phyloP scores from a whole-genome alignment of 2,797 vertebrate species.

The Chiroxiphia lanceolata region DNA sequence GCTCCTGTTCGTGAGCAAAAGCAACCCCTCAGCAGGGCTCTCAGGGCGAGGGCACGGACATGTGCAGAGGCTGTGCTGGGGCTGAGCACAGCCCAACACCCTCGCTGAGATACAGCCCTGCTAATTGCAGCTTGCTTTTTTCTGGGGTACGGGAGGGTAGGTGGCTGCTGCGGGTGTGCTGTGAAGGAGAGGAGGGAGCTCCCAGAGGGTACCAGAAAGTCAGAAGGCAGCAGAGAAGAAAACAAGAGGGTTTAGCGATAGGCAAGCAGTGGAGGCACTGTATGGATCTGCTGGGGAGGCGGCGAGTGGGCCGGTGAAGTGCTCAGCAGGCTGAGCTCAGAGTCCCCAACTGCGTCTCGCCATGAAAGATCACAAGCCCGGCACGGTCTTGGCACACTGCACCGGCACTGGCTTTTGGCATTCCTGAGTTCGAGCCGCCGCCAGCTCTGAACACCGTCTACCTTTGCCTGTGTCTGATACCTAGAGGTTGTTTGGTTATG shows the following conservation, averaged over 20 bases:
- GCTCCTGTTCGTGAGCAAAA: neutral
- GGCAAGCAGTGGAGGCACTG: neutral
- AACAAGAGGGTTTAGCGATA: neutral
- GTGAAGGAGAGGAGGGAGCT: neutral
- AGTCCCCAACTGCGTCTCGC: slow-evolving; percentile 49
- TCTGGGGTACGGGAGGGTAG: neutral
- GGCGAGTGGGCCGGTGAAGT: slow-evolving; percentile 51
- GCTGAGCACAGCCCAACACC: neutral
- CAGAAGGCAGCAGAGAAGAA: slow-evolving; percentile 18
- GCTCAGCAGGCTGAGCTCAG: slow-evolving; percentile 58
- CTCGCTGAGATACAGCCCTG: neutral
- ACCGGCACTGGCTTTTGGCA: neutral
- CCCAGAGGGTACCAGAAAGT: slow-evolving; percentile 12
- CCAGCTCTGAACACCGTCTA: neutral
- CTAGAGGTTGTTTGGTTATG: neutral
- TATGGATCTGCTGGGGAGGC: slow-evolving; percentile 1
- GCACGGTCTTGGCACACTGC: slow-evolving; percentile 6
- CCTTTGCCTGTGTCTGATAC: neutral
- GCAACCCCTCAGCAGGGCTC: slow-evolving; percentile 26
- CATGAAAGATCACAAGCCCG: neutral
- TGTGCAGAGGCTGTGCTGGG: neutral
- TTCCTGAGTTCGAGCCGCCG: neutral
- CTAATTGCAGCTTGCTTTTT: slow-evolving; percentile 1
- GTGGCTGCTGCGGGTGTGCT: neutral
- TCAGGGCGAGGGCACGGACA: neutral